Base-by-base conservation (phyloP, 2,888 invertebrate genomes). In the Tenthredo scrophulariae region DNA sequence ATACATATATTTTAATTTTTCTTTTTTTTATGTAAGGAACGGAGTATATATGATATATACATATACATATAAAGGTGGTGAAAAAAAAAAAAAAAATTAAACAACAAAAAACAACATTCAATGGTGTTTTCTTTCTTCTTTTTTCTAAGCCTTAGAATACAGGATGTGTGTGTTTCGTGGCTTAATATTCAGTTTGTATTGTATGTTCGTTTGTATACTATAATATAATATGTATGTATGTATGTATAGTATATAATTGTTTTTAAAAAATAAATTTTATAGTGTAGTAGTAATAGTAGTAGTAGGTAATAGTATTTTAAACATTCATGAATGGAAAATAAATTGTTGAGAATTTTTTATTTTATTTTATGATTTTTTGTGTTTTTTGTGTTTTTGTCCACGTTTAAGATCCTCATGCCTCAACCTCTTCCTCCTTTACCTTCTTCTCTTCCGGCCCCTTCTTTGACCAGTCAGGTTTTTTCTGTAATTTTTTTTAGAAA, bases 391-490 rank as follows among this genome's bases (percentile, higher is more conserved):
- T 6, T 37, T 26, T 3, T 80, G 33, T 62, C 15, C 37, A 26
- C 77, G 84, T 85, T 80, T 77, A 84, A 84, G 83, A 86, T 93
- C 93, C 94, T 97, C 96, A 97, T 96, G 97, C 97, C 95, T 97
- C 97, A 94, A 96, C 96, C 94, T 96, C 96, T 94, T 97, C 97
- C 95, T 97, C 97, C 95, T 97, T 97, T 95, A 96, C 96, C 96
- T 97, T 97, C 95, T 96, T 95, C 94, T 96, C 96, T 92, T 97
- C 97, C 93, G 80, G 40, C 0, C 97, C 97, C 93, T 97, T 97
- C 96, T 98, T 98, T 94, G 98, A 97, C 98, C 98, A 98, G 95
- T 98, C 98, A 92, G 98, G 97, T 94, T 98, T 98, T 95, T 97
- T 98, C 97, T 97, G 97, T 92, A 95, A 95, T 92, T 43, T 79